Base-by-base conservation (phyloP, 2,888 invertebrate species). In the Melanostoma mellinum region DNA sequence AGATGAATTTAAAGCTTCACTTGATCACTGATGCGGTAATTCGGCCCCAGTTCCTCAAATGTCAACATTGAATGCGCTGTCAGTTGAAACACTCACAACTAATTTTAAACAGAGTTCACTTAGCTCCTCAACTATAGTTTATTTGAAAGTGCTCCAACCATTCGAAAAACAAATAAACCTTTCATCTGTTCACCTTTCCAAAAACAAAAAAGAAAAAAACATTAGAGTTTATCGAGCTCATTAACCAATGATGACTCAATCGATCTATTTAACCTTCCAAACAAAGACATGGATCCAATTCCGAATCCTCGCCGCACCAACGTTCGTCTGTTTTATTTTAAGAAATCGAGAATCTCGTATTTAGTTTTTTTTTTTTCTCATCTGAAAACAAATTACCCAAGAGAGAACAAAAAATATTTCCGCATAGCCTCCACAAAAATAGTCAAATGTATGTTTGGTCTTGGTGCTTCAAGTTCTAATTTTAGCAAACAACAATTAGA, bases 221-320 rank as follows among this genome's bases (percentile, higher is more conserved):
- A 3, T 4, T 46, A 46, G 10, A 42, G 42, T 46, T 10, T 46
- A 60, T n/a, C 48, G 20, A 36, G 3, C n/a, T n/a, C 50, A 50
- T 10, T 53, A 52, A 35, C 20, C 42, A 53, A 52, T 44, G 77
- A 82, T 82, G 78, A 74, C 78, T 82, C 72, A 73, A 82, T 82
- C 82, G 46, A 63, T 75, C 73, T 53, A 58, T 68, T 69, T 82
- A 82, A 65, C 69, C 78, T 58, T 69, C 78, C 55, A 65, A 78
- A 56, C 65, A 58, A 73, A 82, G 58, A 82, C 69, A 58, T 55
- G 20, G 42, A 72, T 46, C 30, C 6, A 32, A 10, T 44, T 46
- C 50, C 40, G 42, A 38, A 53, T 67, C 44, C 71, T 48, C 52
- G 10, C 20, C 20, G 20, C 20, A 20, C 20, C 20, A 20, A 20